Base-by-base conservation (phyloP, 2,888 invertebrate genomes). In the Aplocera efformata region DNA sequence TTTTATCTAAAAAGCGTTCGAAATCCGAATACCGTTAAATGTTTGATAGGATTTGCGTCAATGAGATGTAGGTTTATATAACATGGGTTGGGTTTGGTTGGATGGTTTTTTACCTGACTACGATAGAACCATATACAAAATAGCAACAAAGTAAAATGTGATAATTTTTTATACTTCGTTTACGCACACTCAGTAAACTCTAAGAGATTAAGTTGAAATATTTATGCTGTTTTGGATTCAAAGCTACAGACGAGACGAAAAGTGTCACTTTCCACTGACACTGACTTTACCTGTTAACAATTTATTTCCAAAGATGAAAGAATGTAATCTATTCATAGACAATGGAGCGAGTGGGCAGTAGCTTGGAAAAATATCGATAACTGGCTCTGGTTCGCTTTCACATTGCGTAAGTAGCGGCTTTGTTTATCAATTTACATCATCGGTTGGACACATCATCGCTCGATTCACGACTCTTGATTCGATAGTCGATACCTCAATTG, bases 41-140 rank as follows among this genome's bases (percentile, higher is more conserved):
- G 73, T 77, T 76, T 81, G 76, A 82, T 80, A 76, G 82, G 86
- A 80, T 86, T 83, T 81, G 68, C 66, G 86, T 85, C 85, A 75
- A 62, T 58, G 65, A 8, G 27, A 29, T 30, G 17, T 67, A 68
- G 73, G 73, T 17, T 2, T 17, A 81, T 78, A 72, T 65, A n/a
- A n/a, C n/a, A 79, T 75, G 66, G 66, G 64, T 57, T 75, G 66
- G 66, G 64, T 57, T 63, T 55, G 52, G 55, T 65, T 55, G 53
- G 54, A 56, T 44, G 5, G 2, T 3, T 17, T 3, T 17, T 3
- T 17, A 17, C n/a, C n/a, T n/a, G n/a, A n/a, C n/a, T n/a, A n/a
- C n/a, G n/a, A n/a, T n/a, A n/a, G n/a, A n/a, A n/a, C n/a, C n/a
- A n/a, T n/a, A n/a, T n/a, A n/a, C n/a, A n/a, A n/a, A n/a, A n/a